Conservation (phyloP, 2,797 vertebrate genomes). For the Galaxias olidus region DNA sequence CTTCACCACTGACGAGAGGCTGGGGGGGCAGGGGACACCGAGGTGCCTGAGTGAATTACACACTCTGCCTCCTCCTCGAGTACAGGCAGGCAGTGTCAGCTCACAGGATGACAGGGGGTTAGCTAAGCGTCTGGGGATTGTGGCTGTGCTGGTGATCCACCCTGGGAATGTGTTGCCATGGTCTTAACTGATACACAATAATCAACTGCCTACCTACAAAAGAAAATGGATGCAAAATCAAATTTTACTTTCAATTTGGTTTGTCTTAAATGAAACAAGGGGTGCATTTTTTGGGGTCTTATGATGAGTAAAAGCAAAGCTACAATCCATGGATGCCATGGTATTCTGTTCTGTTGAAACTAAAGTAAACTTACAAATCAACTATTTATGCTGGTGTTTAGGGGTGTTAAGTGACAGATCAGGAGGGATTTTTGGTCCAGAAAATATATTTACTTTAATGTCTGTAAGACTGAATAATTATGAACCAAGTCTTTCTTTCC, state of each 20-base stretch:
- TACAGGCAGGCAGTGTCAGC: background rate
- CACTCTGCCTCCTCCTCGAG: background rate
- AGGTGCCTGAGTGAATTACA: background rate
- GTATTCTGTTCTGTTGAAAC: slow-evolving; percentile 18
- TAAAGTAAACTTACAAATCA: background rate
- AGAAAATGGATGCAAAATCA: no score
- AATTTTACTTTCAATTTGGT: background rate
- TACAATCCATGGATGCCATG: slow-evolving; percentile 11
- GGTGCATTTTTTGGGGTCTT: slow-evolving; percentile 45
- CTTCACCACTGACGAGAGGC: background rate
- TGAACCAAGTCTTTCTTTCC: slow-evolving; percentile 71
- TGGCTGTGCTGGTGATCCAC: slow-evolving; percentile 1
- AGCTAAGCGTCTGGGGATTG: background rate
- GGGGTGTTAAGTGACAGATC: background rate
- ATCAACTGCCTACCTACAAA: no score
- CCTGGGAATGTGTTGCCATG: background rate
- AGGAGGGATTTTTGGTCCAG: background rate
- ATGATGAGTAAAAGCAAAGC: slow-evolving; percentile 69
- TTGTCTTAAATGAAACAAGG: slow-evolving; percentile 3
- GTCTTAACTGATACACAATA: no score
- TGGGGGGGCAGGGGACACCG: background rate
- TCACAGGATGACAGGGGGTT: slow-evolving; percentile 5
- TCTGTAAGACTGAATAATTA: no score
- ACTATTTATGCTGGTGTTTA: background rate
- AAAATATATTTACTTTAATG: no score